Evolutionary conservation across 2,797 vertebrate genomes (phyloP), one percentile per base, ranked within the genome.

Genomic region (Trematomus bernacchii): DNA sequence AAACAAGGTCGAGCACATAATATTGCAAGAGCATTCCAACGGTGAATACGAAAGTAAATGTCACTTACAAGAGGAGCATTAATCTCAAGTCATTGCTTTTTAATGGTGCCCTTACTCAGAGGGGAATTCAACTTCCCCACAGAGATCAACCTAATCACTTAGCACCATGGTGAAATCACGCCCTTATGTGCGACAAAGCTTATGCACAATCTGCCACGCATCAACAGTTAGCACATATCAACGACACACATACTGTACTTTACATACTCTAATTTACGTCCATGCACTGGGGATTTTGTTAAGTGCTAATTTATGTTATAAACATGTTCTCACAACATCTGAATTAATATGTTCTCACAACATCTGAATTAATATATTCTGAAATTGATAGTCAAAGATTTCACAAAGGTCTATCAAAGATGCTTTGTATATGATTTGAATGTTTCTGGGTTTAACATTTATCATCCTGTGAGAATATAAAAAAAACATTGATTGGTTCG

Each of bases 41-140:
- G 1, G 75, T 85, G 87, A 92, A 92, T 74, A 77, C 83, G 75
- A 91, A 89, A 80, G 84, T 90, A 90, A 92, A 93, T 90, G 86
- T 90, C 82, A 89, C 76, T 83, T 82, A 84, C 63, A 86, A 86
- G 80, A 91, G 71, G 83, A 91, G 53, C 85, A 87, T 92, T 90
- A 85, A 91, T 93, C 81, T 87, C 79, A 66, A 70, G 84, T 85
- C 80, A 85, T 77, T 86, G 79, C 60, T 79, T 88, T 90, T 90
- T 86, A 93, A 91, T 83, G 62, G 75, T 68, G 72, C 62, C 67
- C 70, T 89, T 80, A 82, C 68, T 87, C 73, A 58, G 60, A 66
- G 64, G 77, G 83, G 73, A 85, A 89, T 89, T 88, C 75, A 71
- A 87, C 73, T 48, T 79, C 63, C 80, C 82, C 64, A 16, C 5